Base-by-base conservation (phyloP, 64 coral and sea anemone species). In the Montipora sp. region DNA sequence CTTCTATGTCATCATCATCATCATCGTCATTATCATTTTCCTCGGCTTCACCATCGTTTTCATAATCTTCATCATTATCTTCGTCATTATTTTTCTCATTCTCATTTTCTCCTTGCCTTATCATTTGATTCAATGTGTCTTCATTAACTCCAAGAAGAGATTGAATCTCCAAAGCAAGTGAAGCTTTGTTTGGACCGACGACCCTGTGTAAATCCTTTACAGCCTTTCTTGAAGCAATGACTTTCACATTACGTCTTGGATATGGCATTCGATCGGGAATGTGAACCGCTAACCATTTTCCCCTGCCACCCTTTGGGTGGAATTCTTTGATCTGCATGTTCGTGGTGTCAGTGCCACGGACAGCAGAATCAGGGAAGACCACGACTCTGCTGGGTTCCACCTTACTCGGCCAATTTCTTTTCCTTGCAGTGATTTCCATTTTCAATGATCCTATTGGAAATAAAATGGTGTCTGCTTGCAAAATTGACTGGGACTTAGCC, bases 261-360 rank as follows among this genome's bases (percentile, higher is more conserved):
- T 83, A 59, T 27, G 77, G 91, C 59, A 89, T 45, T 23, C 89
- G 94, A 60, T 98, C 95, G 47, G 95, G 95, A 61, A 98, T 98
- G 74, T 98, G 95, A 59, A 98, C 95, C 7, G 95, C 95, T 5
- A 98, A 51, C 95, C 95, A 98, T 79, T 93, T 94, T 19, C 83
- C 93, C 4, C 80, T 83, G 14, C 80, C 84, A 20, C 86, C 80
- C 79, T 94, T 87, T 44, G 92, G 87, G 46, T 90, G 75, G 18
- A 98, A 83, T 75, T 98, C 95, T 60, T 98, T 98, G 16, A 98
- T 94, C 68, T 98, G 95, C 95, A 98, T 94, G 43, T 98, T 98
- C 51, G 75, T 49, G 15, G 78, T 71, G 19, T 98, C 95, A 5
- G 95, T 98, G 3, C 95, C 95, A 48, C 60, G 51, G 5, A 98